A percentile compares a stretch with the other conserved stretches of the same genome.
phyloP scores from a whole-genome alignment of 2,113 vertebrate genomes.

The Anarhynchus alexandrinus region DNA sequence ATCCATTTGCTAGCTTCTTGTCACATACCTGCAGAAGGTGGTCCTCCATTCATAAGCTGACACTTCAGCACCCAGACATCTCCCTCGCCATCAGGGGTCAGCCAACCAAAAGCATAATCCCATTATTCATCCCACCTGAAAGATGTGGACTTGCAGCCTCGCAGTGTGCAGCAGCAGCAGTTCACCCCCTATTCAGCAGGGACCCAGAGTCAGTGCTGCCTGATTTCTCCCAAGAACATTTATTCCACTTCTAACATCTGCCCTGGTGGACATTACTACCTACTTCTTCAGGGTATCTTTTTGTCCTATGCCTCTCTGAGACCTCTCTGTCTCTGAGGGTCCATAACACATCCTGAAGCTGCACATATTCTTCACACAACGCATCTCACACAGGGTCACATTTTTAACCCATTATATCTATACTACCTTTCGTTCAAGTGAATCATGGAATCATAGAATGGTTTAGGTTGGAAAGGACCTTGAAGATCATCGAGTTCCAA shows the following conservation, averaged over 20 bases:
- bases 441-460: neutral
- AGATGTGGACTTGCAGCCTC: neutral
- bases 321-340: neutral
- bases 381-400: accelerated
- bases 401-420: neutral
- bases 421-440: neutral
- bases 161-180: neutral
- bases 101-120: neutral
- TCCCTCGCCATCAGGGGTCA: neutral
- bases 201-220: neutral
- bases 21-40: neutral
- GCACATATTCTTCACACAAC: neutral
- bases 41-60: neutral
- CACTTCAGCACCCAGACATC: neutral
- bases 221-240: neutral
- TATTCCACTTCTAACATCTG: neutral
- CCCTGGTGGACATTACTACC: neutral
- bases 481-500: too few species aligned
- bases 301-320: neutral
- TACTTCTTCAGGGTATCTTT: neutral
- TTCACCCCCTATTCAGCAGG: neutral
- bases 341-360: neutral
- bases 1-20: neutral
- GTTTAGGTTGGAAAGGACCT: too few species aligned
- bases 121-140: neutral